A percentile compares a stretch with the other conserved stretches of the same genome.
Conservation (phyloP, 2,888 invertebrate species). For the Tetanocera ferruginea region DNA sequence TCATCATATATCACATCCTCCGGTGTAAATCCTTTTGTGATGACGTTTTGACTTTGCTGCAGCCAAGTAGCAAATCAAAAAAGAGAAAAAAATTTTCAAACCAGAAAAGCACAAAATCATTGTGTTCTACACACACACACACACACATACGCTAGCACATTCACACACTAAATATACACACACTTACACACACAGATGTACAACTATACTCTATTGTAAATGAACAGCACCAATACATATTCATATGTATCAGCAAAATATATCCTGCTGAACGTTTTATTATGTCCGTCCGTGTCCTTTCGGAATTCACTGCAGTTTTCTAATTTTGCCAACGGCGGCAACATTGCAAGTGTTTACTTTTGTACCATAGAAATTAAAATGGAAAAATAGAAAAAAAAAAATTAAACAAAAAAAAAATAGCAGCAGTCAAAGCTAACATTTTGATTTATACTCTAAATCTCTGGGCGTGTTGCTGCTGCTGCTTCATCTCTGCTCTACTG, state of each 20-base stretch:
- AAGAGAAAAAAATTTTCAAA: neutral
- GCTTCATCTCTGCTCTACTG: neutral
- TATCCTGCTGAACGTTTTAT: neutral
- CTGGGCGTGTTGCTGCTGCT: constrained; percentile 1
- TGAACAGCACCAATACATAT: neutral
- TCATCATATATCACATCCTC: constrained; percentile 13
- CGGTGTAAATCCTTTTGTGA: constrained; percentile 17
- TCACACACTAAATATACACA: neutral
- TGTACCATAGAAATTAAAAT: constrained; percentile 22
- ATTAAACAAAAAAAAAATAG: neutral
- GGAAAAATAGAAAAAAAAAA: neutral
- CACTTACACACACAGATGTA: neutral
- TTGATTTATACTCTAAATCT: constrained; percentile 29
- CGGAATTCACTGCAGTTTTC: constrained; percentile 22
- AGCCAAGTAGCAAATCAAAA: neutral
- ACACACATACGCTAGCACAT: neutral
- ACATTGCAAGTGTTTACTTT: constrained; percentile 23
- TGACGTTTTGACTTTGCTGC: constrained; percentile 20
- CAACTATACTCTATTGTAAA: neutral
- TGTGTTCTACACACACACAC: constrained; percentile 13
- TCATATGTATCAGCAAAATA: neutral
- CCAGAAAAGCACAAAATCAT: neutral
- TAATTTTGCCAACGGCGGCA: constrained; percentile 25
- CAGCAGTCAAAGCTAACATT: constrained; percentile 17
- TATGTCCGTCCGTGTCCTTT: constrained; percentile 14